Evolutionary conservation across 2,113 vertebrate genomes (phyloP).

Genomic region (Ictidomys tridecemlineatus): DNA sequence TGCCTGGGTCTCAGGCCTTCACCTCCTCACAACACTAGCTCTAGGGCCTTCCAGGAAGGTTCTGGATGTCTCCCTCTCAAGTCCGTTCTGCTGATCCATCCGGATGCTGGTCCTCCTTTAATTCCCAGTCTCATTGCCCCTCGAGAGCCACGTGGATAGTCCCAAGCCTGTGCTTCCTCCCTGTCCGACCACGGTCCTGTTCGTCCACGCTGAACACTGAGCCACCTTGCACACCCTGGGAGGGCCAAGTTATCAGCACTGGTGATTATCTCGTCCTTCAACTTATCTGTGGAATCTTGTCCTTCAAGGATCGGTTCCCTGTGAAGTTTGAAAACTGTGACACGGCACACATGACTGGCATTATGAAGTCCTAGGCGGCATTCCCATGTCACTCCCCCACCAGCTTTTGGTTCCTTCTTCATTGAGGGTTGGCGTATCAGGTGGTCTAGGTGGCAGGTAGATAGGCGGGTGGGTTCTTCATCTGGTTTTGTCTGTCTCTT

Average conservation of each 20-base stretch:
- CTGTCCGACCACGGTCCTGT: rapidly evolving
- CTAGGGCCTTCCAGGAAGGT: not conserved
- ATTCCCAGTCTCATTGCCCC: not conserved
- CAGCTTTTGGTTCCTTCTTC: not conserved
- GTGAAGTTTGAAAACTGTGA: not conserved
- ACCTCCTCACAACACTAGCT: not conserved
- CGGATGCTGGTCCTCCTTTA: too few species aligned
- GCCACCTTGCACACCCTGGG: not conserved
- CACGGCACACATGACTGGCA: not conserved
- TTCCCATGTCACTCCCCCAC: not conserved
- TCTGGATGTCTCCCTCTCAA: not conserved
- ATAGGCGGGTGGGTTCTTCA: not conserved
- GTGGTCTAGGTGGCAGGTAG: not conserved
- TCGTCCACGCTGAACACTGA: not conserved
- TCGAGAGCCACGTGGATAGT: not conserved
- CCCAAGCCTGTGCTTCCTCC: not conserved
- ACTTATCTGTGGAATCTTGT: not conserved
- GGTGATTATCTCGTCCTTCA: not conserved
- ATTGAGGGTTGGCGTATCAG: not conserved
- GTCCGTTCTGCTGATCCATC: rapidly evolving
- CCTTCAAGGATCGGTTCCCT: not conserved
- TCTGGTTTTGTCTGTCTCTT: not conserved
- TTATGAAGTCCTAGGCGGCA: not conserved
- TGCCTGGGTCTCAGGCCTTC: not conserved
- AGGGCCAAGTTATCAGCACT: not conserved